Evolutionary conservation across 1,140 invertebrate genomes (phyloP).

Genomic region (Drosophila sp.): DNA sequence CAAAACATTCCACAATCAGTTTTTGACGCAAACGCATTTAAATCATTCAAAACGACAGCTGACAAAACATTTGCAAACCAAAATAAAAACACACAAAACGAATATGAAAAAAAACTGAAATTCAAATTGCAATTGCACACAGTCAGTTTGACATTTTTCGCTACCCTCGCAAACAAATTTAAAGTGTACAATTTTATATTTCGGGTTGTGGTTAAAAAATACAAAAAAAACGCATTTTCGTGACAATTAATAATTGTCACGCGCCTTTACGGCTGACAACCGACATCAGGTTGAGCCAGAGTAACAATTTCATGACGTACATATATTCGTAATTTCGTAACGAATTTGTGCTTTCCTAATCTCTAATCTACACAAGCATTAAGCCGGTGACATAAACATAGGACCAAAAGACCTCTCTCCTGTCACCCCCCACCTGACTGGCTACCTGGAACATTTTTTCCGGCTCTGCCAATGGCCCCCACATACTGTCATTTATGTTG

Average conservation of each 20-base stretch:
- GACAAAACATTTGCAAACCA: conserved; percentile 24
- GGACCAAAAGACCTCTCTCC: conserved; percentile 13
- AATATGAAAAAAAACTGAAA: conserved; percentile 1
- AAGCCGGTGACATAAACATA: conserved; percentile 64
- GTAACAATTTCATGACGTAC: conserved; percentile 56
- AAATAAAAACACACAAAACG: not conserved
- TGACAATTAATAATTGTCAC: conserved; percentile 60
- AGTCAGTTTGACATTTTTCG: not conserved
- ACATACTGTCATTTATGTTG: conserved; percentile 76
- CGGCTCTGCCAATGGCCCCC: conserved; percentile 48
- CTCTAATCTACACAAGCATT: conserved; percentile 79
- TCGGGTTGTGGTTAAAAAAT: not conserved
- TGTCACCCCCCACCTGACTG: not conserved
- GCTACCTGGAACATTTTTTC: conserved; percentile 49
- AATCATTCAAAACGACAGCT: conserved; percentile 64
- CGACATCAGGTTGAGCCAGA: conserved; percentile 41
- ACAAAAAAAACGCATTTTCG: not conserved
- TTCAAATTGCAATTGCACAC: not conserved
- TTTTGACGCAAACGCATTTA: conserved; percentile 54
- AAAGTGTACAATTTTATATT: conserved; percentile 28
- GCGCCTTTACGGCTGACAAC: not conserved
- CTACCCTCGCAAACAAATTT: not conserved
- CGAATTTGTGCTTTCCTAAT: conserved; percentile 68
- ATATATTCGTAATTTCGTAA: conserved; percentile 46
- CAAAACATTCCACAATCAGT: conserved; percentile 40